These are phyloP conservation scores for Vireo griseus DNA, from an alignment of 2,797 vertebrate genomes.

Conservation along the genomic window DNA sequence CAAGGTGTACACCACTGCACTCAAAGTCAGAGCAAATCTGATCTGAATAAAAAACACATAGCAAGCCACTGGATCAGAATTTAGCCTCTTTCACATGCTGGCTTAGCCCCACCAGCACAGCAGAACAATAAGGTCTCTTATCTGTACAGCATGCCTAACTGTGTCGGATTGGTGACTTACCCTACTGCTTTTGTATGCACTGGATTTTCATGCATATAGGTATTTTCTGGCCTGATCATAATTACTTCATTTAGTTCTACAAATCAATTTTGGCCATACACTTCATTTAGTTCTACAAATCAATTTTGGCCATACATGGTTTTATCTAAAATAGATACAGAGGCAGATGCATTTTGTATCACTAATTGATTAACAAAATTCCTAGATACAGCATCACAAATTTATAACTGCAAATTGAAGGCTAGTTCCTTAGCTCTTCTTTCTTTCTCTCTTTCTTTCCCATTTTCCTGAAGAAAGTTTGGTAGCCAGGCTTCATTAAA, in stretches of 20 bases:
- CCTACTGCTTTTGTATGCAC: background rate
- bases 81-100: background rate
- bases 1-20: background rate
- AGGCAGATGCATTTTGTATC: background rate
- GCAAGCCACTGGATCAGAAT: background rate
- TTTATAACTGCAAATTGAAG: background rate
- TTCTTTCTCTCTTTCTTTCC: too few species aligned
- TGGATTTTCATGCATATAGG: background rate
- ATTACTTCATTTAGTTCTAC: background rate
- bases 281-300: background rate
- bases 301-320: background rate
- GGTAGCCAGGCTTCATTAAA: background rate
- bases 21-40: background rate
- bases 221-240: background rate
- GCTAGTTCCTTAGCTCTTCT: background rate
- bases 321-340: background rate
- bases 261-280: background rate
- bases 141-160: background rate
- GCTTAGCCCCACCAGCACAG: background rate
- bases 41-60: background rate
- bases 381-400: background rate
- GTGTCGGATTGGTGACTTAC: background rate
- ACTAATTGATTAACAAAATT: background rate
- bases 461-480: background rate
- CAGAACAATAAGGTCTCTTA: background rate